Percentiles rank a stretch among this genome's conserved stretches.
Evolutionary conservation across 2,888 invertebrate genomes (phyloP).

Genomic region (Operophtera brumata): DNA sequence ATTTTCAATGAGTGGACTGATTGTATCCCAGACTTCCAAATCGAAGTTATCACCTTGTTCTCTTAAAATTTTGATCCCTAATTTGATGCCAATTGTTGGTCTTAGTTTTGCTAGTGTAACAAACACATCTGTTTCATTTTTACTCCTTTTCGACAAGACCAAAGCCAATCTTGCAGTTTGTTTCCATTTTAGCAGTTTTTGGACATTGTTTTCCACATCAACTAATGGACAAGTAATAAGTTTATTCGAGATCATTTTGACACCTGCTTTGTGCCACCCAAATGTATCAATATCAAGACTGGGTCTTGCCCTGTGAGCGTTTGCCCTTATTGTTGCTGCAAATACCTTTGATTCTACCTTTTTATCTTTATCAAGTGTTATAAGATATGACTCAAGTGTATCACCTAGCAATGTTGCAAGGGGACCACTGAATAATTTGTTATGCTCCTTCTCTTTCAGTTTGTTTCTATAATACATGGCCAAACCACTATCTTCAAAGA

Average conservation of each 20-base stretch:
- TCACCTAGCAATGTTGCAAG: constrained; percentile 22
- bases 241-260: constrained; percentile 51
- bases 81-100: constrained; percentile 45
- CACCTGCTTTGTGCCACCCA: constrained; percentile 48
- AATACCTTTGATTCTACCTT: constrained; percentile 29
- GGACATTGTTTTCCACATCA: constrained; percentile 36
- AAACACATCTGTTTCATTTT: constrained; percentile 36
- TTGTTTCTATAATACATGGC: constrained; percentile 28
- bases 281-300: constrained; percentile 39
- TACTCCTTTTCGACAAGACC: constrained; percentile 40
- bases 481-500: constrained; percentile 49
- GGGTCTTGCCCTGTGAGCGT: constrained; percentile 48
- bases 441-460: constrained; percentile 24
- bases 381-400: constrained; percentile 27
- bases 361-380: constrained; percentile 27
- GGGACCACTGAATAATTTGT: constrained; percentile 21
- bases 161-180: constrained; percentile 47
- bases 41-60: constrained; percentile 33
- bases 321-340: constrained; percentile 45
- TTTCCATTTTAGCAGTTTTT: constrained; percentile 41
- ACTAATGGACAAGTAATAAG: constrained; percentile 38
- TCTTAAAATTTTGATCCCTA: constrained; percentile 40
- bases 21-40: constrained; percentile 44
- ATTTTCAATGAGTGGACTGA: constrained; percentile 42
- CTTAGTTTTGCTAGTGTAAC: constrained; percentile 35